These are phyloP conservation scores for Planiliza haematocheilus DNA, from an alignment of 2,113 vertebrate genomes.

Conservation along the genomic window DNA sequence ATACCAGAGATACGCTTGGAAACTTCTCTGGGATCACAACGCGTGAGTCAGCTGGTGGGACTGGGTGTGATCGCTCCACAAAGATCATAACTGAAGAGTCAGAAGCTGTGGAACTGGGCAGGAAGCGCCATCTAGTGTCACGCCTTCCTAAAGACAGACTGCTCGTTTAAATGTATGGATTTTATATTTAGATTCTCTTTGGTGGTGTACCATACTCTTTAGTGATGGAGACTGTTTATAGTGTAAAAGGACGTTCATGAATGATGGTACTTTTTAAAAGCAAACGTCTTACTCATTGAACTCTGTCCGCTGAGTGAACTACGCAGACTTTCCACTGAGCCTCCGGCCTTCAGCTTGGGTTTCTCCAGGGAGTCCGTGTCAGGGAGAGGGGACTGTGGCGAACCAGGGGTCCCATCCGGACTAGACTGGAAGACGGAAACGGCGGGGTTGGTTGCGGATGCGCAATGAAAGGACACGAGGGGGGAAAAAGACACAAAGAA, in stretches of 20 bases:
- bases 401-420: slow-evolving; percentile 87
- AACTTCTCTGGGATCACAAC: slow-evolving; percentile 14
- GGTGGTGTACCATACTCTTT: no score
- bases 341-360: slow-evolving; percentile 95
- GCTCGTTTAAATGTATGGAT: not conserved
- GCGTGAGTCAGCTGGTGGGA: slow-evolving; percentile 10
- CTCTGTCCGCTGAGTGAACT: slow-evolving; percentile 98
- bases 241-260: not conserved
- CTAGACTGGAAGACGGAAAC: slow-evolving; percentile 83
- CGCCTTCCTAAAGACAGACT: not conserved
- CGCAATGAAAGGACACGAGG: slow-evolving; percentile 6
- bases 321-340: slow-evolving; percentile 96
- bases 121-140: slow-evolving; percentile 52
- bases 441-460: slow-evolving; percentile 18
- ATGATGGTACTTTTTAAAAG: not conserved
- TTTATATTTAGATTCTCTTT: not conserved
- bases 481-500: slow-evolving; percentile 3
- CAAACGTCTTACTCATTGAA: slow-evolving; percentile 92
- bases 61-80: slow-evolving; percentile 11
- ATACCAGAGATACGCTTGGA: not conserved
- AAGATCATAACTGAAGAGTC: slow-evolving; percentile 4
- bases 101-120: not conserved
- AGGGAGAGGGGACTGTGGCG: slow-evolving; percentile 86
- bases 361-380: slow-evolving; percentile 91
- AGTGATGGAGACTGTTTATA: no score